Base-by-base conservation (phyloP, 2,888 invertebrate genomes). In the Fragum sueziense region DNA sequence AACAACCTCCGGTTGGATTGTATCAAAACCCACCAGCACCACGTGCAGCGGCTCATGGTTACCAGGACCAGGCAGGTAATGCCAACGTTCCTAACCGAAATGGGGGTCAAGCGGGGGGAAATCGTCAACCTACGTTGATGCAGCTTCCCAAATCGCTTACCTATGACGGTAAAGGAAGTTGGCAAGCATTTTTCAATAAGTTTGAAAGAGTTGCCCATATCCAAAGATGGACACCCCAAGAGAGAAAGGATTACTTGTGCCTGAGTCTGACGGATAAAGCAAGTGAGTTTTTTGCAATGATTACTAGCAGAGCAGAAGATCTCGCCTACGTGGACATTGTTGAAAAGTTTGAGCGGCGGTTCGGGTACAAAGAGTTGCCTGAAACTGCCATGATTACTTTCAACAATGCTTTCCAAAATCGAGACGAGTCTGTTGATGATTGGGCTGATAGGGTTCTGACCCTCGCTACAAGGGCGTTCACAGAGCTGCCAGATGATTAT, bases 361-460 rank as follows among this genome's bases (percentile, higher is more conserved):
- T 70, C 22, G 70, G 61, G 1, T 61, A 29, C n/a, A 34, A 41
- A 61, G 69, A 75, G 22, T 22, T 75, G 31, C 69, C 70, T 14
- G 75, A 75, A 69, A 71, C 76, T 14, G 41, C 57, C 9, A 31
- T 17, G 20, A 57, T 70, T 4, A 51, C n/a, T 6, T 76, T 71
- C 34, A 29, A 33, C 17, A 31, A 70, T 31, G 70, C 75, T 11
- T 3, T n/a, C 2, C 76, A 76, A 34, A n/a, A 9, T 0, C 20
- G n/a, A 11, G 70, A 62, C 7, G 76, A 76, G 33, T 25, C 20
- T 9, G 2, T 77, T 14, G 68, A 68, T 37, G 71, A 72, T n/a
- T 77, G 71, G 77, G 57, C 77, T 2, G 77, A 77, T 27, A 17
- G 72, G 17, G 68, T 77, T 14, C 20, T 68, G 14, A 68, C 71